A percentile compares a stretch with the other conserved stretches of the same genome.
Conservation (phyloP, 2,797 vertebrate genomes). For the Hypotaenidia philippensis region DNA sequence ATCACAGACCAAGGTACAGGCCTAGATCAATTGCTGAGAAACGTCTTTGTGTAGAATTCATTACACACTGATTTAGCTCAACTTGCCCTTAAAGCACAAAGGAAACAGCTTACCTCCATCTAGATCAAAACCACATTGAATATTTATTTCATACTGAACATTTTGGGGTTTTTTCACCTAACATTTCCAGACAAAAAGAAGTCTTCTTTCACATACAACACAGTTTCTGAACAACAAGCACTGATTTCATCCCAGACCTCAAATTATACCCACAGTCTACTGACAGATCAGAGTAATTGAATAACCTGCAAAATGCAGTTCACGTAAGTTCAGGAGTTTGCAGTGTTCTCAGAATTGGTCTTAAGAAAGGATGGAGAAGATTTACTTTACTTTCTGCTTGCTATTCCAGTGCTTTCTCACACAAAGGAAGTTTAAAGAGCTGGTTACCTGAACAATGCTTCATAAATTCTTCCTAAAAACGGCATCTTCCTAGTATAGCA, state of each 20-base stretch:
- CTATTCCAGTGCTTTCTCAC: neutral
- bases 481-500: neutral
- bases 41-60: neutral
- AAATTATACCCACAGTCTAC: neutral
- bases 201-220: neutral
- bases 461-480: constrained; percentile 6
- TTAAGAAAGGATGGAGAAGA: neutral
- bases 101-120: neutral
- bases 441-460: neutral
- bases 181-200: neutral
- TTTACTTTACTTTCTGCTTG: neutral
- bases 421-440: neutral
- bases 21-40: neutral
- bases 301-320: neutral
- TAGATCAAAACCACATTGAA: neutral
- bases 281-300: constrained; percentile 12
- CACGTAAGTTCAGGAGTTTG: neutral
- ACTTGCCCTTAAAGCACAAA: neutral
- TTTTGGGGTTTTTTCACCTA: neutral
- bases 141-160: neutral
- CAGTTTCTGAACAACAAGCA: neutral
- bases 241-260: neutral
- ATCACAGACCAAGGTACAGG: neutral
- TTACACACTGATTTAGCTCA: neutral
- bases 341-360: neutral